Evolutionary conservation across 64 coral and sea anemone species (phyloP).

Genomic region (Montipora sp.): DNA sequence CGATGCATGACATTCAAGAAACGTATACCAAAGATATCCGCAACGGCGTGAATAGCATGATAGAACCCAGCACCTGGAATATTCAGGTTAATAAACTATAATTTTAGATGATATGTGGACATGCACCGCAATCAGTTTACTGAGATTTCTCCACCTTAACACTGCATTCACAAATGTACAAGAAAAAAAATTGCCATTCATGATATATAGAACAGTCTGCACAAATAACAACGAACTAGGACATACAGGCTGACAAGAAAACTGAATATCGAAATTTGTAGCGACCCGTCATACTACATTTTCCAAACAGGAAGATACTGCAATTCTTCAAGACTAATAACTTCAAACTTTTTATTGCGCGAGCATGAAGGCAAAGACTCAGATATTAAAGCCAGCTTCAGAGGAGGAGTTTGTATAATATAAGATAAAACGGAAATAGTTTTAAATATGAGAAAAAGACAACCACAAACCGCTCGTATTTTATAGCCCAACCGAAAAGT

Average conservation of each 20-base stretch:
- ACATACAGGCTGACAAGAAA: background rate
- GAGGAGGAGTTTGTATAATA: background rate
- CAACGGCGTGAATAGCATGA: too few species aligned
- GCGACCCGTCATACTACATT: background rate
- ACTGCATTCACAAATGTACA: background rate
- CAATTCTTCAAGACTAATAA: background rate
- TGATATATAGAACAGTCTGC: background rate
- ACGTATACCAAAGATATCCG: background rate
- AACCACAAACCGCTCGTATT: background rate
- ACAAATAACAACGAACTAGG: background rate
- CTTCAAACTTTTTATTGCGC: background rate
- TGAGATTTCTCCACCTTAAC: too few species aligned
- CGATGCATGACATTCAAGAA: background rate
- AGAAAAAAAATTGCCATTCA: background rate
- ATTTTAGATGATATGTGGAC: too few species aligned
- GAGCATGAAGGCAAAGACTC: background rate
- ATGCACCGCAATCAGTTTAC: too few species aligned
- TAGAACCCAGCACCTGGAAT: too few species aligned
- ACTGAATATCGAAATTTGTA: background rate
- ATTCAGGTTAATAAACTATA: too few species aligned
- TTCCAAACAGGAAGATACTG: background rate
- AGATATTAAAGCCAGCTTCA: background rate
- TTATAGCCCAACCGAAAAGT: background rate
- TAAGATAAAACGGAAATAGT: background rate
- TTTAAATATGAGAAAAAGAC: background rate